phyloP scores from a whole-genome alignment of 2,113 vertebrate genomes.

The Notothenia coriiceps region DNA sequence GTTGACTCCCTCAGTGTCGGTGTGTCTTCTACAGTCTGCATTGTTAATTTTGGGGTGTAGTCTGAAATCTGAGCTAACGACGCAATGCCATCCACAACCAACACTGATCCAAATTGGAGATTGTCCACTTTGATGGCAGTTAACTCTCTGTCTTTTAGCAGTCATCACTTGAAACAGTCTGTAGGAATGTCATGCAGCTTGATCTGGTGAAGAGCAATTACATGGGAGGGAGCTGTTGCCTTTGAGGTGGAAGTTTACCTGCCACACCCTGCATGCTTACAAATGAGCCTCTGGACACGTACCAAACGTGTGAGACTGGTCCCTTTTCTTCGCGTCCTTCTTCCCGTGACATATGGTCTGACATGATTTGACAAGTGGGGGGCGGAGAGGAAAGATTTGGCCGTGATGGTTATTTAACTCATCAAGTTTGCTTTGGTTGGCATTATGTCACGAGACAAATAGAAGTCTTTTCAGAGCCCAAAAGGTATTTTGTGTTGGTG shows the following conservation, averaged over 20 bases:
- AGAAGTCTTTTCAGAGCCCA: slow-evolving; percentile 26
- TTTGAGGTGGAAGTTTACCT: slow-evolving; percentile 70
- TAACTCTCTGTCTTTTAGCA: slow-evolving; percentile 51
- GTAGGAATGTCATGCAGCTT: slow-evolving; percentile 71
- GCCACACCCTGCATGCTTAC: slow-evolving; percentile 69
- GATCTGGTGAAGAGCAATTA: slow-evolving; percentile 74
- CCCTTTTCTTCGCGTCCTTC: slow-evolving; percentile 29
- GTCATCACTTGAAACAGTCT: slow-evolving; percentile 59
- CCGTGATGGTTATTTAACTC: slow-evolving; percentile 39
- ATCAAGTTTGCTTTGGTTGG: slow-evolving; percentile 46
- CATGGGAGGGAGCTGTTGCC: slow-evolving; percentile 65
- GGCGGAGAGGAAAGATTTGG: slow-evolving; percentile 19
- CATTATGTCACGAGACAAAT: slow-evolving; percentile 41
- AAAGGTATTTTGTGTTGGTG: slow-evolving; percentile 6
- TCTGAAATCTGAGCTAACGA: slow-evolving; percentile 39
- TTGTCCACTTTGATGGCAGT: slow-evolving; percentile 63
- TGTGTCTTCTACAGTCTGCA: slow-evolving; percentile 3
- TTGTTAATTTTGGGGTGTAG: slow-evolving; percentile 44
- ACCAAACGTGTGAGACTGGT: slow-evolving; percentile 58
- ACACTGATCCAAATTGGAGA: slow-evolving; percentile 45
- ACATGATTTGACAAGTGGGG: slow-evolving; percentile 54
- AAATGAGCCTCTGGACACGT: slow-evolving; percentile 66
- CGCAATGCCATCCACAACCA: slow-evolving; percentile 30
- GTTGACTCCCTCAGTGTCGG: background rate
- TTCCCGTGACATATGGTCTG: slow-evolving; percentile 41